Percentiles rank a stretch among this genome's conserved stretches.
phyloP scores from a whole-genome alignment of 2,113 vertebrate genomes.

The Balaenoptera acutorostrata region DNA sequence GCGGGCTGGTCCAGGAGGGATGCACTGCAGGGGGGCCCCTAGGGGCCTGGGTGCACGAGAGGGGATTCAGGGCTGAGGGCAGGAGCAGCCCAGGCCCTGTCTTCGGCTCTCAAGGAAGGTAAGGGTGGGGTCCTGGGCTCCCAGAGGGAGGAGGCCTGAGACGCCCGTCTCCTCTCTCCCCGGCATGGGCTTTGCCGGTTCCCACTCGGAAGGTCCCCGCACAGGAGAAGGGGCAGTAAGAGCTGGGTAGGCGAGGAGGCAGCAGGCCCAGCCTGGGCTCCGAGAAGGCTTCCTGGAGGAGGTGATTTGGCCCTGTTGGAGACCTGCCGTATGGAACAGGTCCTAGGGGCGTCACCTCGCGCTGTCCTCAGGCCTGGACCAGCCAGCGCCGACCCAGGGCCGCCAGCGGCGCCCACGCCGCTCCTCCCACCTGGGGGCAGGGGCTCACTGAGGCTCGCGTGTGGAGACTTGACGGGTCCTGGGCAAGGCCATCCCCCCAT shows the following conservation, averaged over 20 bases:
- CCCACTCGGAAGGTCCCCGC: neutral
- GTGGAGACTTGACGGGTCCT: neutral
- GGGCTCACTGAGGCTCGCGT: fast-evolving
- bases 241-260: neutral
- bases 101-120: neutral
- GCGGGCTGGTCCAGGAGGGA: neutral
- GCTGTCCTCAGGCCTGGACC: neutral
- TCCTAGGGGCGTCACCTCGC: fast-evolving
- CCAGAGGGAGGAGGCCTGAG: neutral
- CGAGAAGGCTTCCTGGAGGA: neutral
- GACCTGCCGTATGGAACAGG: neutral
- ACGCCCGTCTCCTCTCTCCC: neutral
- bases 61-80: too few species aligned
- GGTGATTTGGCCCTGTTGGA: neutral
- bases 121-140: neutral
- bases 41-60: neutral
- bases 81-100: neutral
- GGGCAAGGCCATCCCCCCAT: neutral
- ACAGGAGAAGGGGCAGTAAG: neutral
- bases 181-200: neutral
- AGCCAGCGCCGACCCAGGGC: neutral
- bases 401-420: too few species aligned
- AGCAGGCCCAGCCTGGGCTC: neutral
- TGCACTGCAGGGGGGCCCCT: neutral
- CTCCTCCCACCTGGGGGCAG: fast-evolving